A percentile compares a stretch with the other conserved stretches of the same genome.
Conservation (phyloP, 2,113 vertebrate species). For the Thryonomys swinderianus region DNA sequence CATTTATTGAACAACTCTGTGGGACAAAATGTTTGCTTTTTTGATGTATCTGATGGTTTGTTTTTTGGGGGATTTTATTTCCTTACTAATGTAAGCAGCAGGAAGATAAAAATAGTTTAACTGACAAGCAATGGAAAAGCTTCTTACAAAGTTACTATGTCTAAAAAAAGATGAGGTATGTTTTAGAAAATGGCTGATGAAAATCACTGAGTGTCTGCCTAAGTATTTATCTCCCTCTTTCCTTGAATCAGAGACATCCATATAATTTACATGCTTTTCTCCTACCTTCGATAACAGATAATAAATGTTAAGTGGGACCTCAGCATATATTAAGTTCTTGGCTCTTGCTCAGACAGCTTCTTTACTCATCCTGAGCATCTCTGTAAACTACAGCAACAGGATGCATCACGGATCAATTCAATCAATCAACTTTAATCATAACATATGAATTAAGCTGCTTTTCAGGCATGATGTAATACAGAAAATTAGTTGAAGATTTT, state of each 20-base stretch:
- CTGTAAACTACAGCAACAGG: slow-evolving; percentile 72
- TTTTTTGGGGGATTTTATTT: too few species aligned
- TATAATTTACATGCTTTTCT: slow-evolving; percentile 73
- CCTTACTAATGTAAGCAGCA: background rate
- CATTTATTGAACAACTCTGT: background rate
- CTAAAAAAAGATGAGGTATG: slow-evolving; percentile 66
- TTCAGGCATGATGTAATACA: slow-evolving; percentile 70
- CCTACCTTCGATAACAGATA: slow-evolving; percentile 73
- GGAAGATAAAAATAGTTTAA: slow-evolving; percentile 35
- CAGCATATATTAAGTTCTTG: slow-evolving; percentile 77
- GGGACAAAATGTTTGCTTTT: background rate
- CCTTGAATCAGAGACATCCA: slow-evolving; percentile 65
- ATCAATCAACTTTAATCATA: slow-evolving; percentile 82
- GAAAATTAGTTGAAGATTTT: slow-evolving; percentile 60
- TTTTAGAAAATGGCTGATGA: slow-evolving; percentile 72
- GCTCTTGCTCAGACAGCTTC: slow-evolving; percentile 78
- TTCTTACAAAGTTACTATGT: slow-evolving; percentile 53
- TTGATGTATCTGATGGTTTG: too few species aligned
- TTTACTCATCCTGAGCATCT: slow-evolving; percentile 73
- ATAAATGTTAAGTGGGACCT: slow-evolving; percentile 80
- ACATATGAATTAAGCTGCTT: slow-evolving; percentile 79
- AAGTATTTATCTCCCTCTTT: slow-evolving; percentile 75
- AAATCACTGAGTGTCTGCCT: slow-evolving; percentile 62
- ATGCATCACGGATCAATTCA: slow-evolving; percentile 78
- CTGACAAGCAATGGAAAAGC: background rate